These are phyloP conservation scores for Mus caroli DNA, from an alignment of 2,797 vertebrate genomes.

Conservation along the genomic window DNA sequence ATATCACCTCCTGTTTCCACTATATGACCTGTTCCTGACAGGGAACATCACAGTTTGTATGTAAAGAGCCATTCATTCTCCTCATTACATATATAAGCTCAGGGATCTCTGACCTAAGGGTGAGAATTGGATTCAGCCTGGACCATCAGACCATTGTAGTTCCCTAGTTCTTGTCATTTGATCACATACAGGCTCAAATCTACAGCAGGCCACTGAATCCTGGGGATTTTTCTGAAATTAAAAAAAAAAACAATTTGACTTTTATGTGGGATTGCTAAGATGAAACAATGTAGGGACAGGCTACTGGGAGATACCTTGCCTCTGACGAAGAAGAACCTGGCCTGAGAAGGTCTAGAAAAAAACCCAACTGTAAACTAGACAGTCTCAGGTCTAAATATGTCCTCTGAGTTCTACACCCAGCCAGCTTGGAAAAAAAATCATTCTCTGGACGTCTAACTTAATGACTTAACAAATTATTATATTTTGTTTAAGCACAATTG, in stretches of 20 bases:
- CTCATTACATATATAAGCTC: not conserved
- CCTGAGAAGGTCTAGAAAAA: not conserved
- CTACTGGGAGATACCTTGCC: not conserved
- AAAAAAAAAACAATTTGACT: not conserved
- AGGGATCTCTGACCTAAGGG: not conserved
- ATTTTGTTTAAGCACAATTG: conserved; percentile 33
- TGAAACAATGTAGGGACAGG: not conserved
- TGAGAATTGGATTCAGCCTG: conserved; percentile 3
- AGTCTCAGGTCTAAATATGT: not conserved
- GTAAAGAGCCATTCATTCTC: not conserved
- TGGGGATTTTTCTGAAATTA: conserved; percentile 33
- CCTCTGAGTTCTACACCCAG: not conserved
- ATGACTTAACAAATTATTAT: not conserved
- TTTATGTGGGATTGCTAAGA: not conserved
- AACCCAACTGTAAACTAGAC: not conserved
- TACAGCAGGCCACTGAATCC: not conserved
- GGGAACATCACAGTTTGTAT: not conserved
- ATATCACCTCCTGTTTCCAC: not conserved
- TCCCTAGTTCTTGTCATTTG: not conserved
- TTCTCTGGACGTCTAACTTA: conserved; percentile 4
- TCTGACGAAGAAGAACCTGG: not conserved
- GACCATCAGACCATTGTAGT: not conserved
- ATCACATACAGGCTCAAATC: not conserved
- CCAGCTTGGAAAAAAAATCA: not conserved
- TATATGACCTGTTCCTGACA: not conserved